A percentile compares a stretch with the other conserved stretches of the same genome.
Evolutionary conservation across 2,113 vertebrate genomes (phyloP).

Genomic region (Globicephala melas): DNA sequence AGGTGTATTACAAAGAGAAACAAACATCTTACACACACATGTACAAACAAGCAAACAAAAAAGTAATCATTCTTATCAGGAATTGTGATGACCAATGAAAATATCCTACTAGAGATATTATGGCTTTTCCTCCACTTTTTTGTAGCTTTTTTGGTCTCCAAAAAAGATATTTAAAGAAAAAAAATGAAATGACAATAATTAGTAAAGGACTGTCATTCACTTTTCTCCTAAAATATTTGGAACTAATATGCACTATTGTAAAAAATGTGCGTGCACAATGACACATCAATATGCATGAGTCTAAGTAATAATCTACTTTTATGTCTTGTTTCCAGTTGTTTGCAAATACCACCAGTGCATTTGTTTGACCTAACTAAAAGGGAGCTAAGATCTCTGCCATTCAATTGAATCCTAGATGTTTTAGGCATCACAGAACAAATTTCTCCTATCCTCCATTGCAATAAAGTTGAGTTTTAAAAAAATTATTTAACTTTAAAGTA

Average conservation of each 20-base stretch:
- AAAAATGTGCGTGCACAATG: neutral
- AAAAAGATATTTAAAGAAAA: neutral
- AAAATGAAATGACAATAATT: neutral
- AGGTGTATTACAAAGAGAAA: neutral
- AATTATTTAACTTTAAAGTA: constrained; percentile 1
- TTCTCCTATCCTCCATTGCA: neutral
- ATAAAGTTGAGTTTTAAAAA: neutral
- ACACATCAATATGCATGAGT: neutral
- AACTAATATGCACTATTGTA: neutral
- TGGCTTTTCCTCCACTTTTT: neutral
- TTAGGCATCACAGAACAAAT: neutral
- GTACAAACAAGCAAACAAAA: neutral
- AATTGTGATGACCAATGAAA: neutral
- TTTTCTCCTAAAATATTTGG: neutral
- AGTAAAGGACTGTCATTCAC: neutral
- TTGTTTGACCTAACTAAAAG: constrained; percentile 5
- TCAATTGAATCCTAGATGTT: neutral
- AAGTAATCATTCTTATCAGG: neutral
- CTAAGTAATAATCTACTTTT: constrained; percentile 42
- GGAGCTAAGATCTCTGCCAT: neutral
- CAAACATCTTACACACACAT: neutral
- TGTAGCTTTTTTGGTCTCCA: neutral
- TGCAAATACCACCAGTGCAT: neutral
- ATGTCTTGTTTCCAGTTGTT: constrained; percentile 55
- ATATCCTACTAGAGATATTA: neutral